These are phyloP conservation scores for Nematostella vectensis DNA, from an alignment of 92 coral and sea anemone species.

Conservation along the genomic window DNA sequence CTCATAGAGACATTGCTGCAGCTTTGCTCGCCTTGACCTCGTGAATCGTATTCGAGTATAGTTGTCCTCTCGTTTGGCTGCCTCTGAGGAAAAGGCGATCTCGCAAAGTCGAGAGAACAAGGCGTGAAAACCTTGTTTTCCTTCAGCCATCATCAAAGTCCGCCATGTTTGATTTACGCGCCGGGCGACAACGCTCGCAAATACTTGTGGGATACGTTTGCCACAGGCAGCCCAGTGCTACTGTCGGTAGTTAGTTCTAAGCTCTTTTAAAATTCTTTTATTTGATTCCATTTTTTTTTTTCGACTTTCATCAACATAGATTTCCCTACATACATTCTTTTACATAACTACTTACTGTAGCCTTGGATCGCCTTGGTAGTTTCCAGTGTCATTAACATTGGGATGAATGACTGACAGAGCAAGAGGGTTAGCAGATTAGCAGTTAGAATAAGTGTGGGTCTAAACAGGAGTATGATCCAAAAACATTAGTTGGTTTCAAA, in stretches of 20 bases:
- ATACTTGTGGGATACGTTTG: not conserved
- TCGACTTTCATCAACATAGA: too few species aligned
- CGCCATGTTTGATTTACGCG: constrained; percentile 62
- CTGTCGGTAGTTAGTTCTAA: not conserved
- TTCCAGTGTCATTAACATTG: too few species aligned
- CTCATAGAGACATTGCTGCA: constrained; percentile 47
- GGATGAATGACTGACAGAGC: too few species aligned
- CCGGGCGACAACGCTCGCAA: not conserved
- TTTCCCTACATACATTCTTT: too few species aligned
- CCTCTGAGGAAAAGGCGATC: constrained; percentile 51
- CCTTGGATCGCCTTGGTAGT: too few species aligned
- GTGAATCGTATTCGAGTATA: constrained; percentile 59
- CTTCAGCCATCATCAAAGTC: constrained; percentile 41
- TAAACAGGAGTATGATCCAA: too few species aligned
- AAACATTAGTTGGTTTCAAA: too few species aligned
- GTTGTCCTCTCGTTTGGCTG: constrained; percentile 38
- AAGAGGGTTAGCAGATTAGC: too few species aligned
- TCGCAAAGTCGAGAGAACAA: constrained; percentile 74
- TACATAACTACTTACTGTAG: too few species aligned
- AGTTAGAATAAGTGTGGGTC: too few species aligned
- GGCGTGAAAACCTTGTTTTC: constrained; percentile 31
- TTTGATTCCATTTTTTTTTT: too few species aligned
- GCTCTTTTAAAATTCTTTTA: too few species aligned
- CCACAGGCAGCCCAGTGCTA: constrained; percentile 14
- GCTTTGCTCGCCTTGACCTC: constrained; percentile 20